Percentiles rank a stretch among this genome's conserved stretches.
Conservation (phyloP, 2,888 invertebrate genomes). For the Drosophila parthenogenetica region DNA sequence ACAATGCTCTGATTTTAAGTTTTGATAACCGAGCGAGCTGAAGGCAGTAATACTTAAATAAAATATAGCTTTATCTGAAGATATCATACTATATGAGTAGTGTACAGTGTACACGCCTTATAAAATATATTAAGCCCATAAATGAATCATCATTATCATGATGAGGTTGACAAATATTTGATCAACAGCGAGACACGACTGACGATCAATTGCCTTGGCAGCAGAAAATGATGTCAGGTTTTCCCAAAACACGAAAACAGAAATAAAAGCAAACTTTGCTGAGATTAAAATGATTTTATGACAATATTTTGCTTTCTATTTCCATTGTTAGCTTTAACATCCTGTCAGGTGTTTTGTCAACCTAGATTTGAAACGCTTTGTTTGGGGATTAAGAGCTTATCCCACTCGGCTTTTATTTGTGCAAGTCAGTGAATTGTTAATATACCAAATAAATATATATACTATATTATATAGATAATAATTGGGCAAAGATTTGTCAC, state of each 20-base stretch:
- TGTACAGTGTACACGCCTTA: slow-evolving; percentile 17
- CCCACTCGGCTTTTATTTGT: slow-evolving; percentile 8
- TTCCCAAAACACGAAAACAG: slow-evolving; percentile 8
- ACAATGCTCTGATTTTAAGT: slow-evolving; percentile 23
- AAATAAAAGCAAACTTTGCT: slow-evolving; percentile 1
- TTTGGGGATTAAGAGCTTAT: slow-evolving; percentile 16
- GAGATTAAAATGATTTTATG: slow-evolving; percentile 13
- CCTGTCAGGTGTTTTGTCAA: slow-evolving; percentile 36
- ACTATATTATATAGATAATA: slow-evolving; percentile 16
- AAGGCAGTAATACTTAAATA: slow-evolving; percentile 18
- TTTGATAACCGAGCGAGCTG: slow-evolving; percentile 21
- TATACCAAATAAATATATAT: not conserved
- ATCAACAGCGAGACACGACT: slow-evolving; percentile 15
- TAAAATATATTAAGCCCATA: slow-evolving; percentile 18
- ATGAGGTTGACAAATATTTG: slow-evolving; percentile 48
- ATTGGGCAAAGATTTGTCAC: slow-evolving; percentile 30
- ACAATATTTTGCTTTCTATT: slow-evolving; percentile 6
- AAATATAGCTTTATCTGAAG: slow-evolving; percentile 35
- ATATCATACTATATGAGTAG: slow-evolving; percentile 12
- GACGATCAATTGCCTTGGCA: slow-evolving; percentile 15
- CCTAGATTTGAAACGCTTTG: slow-evolving; percentile 26
- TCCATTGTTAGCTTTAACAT: slow-evolving; percentile 20
- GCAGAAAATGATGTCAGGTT: slow-evolving; percentile 13
- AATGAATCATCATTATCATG: slow-evolving; percentile 42
- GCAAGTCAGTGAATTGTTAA: slow-evolving; percentile 27